Percentiles rank a stretch among this genome's conserved stretches.
Evolutionary conservation across 2,888 invertebrate genomes (phyloP).

Genomic region (Ashinkailepas kermadecensis): DNA sequence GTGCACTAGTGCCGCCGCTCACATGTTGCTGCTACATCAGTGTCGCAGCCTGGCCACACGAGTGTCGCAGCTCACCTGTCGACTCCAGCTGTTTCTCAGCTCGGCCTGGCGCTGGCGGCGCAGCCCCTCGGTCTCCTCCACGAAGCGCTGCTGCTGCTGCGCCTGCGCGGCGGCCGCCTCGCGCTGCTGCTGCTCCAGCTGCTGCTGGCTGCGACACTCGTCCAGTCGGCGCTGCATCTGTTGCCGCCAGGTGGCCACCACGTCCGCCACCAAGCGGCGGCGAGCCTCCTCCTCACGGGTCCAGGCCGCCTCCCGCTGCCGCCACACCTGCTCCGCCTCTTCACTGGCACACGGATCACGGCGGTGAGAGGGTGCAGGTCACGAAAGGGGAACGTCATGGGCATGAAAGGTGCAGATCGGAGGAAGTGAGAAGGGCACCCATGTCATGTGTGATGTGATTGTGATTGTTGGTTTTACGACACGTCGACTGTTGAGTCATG

Average conservation of each 20-base stretch:
- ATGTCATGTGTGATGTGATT: no score
- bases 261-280: conserved; percentile 30
- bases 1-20: no score
- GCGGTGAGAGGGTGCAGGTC: no score
- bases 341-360: conserved; percentile 24
- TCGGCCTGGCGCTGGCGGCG: neutral
- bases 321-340: conserved; percentile 32
- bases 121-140: neutral
- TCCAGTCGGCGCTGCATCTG: conserved; percentile 26
- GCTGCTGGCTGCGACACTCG: neutral
- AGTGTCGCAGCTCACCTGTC: neutral
- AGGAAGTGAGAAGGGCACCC: no score
- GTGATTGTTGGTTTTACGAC: no score
- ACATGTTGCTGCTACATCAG: no score
- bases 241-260: conserved; percentile 29
- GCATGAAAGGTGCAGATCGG: neutral
- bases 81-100: neutral
- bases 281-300: conserved; percentile 32
- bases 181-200: neutral
- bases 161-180: conserved; percentile 7
- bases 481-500: no score
- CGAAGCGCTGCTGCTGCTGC: neutral
- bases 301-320: conserved; percentile 30
- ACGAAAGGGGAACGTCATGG: neutral
- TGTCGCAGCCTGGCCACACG: no score